A percentile compares a stretch with the other conserved stretches of the same genome.
These are phyloP conservation scores for Bos javanicus DNA, from an alignment of 2,113 vertebrate genomes.

Conservation along the genomic window DNA sequence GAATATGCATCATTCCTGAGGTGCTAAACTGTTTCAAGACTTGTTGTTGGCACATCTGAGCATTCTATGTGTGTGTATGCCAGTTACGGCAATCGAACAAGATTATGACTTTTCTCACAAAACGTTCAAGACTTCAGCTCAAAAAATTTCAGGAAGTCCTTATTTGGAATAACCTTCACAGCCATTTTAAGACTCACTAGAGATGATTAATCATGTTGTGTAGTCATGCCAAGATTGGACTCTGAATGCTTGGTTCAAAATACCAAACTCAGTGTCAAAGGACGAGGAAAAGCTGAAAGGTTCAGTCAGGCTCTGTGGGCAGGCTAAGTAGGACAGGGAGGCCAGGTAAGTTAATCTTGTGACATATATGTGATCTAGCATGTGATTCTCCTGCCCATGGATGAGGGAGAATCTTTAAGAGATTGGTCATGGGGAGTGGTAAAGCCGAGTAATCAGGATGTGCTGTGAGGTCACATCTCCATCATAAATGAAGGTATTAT, in stretches of 20 bases:
- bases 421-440: not conserved
- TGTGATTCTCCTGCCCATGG: not conserved
- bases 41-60: not conserved
- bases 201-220: not conserved
- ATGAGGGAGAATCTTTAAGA: not conserved
- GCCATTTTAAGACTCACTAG: not conserved
- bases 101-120: not conserved
- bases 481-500: not conserved
- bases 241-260: not conserved
- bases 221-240: not conserved
- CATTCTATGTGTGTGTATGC: not conserved
- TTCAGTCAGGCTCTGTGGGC: not conserved
- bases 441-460: not conserved
- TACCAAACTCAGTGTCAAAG: not conserved
- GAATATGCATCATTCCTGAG: too few species aligned
- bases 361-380: not conserved
- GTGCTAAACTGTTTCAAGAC: not conserved
- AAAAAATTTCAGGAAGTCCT: not conserved
- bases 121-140: not conserved
- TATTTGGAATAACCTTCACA: constrained; percentile 2
- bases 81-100: not conserved
- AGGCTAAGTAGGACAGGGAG: not conserved
- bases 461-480: not conserved
- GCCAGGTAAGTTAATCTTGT: not conserved
- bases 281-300: not conserved